Evolutionary conservation across 2,797 vertebrate genomes (phyloP), one percentile per base, ranked within the genome.

Genomic region (Lutjanus campechanus): DNA sequence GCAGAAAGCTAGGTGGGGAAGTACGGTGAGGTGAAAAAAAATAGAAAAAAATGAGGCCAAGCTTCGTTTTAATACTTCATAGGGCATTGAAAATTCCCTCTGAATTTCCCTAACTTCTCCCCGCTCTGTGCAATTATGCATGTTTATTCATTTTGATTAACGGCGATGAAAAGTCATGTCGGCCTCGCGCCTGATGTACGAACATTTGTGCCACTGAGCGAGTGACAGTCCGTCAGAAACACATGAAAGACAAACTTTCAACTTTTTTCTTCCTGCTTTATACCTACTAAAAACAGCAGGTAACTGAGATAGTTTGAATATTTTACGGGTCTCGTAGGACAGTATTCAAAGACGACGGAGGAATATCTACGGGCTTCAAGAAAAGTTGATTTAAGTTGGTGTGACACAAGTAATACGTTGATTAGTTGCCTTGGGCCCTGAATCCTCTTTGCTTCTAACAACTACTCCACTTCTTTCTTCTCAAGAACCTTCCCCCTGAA

Each of bases 81-180:
- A 88, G 82, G 66, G 84, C 93, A 95, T 95, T 81, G 91, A 92
- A 95, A 95, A 94, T 93, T 93, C 93, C 84, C 88, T 92, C 87
- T 92, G 93, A 94, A 92, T 94, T 81, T 85, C 68, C 79, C 77
- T 90, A 92, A 92, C 85, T 89, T 88, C 91, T 93, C 88, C 86
- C 89, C 50, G 73, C 88, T 91, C 89, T 85, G 84, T 62, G 90
- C 93, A 92, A 96, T 95, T 94, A 95, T 90, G 82, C 86, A 93
- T 93, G 93, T 95, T 95, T 93, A 94, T 94, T 94, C 93, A 90
- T 91, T 93, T 90, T 93, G 93, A 94, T 94, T 94, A 93, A 76
- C 83, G 22, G 60, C 53, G 86, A 94, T 87, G 90, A 90, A 91
- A 89, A 73, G 85, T 82, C 73, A 0, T 44, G 82, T 86, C 92